Conservation (phyloP, 2,888 invertebrate species). For the Tachystola acroxantha region DNA sequence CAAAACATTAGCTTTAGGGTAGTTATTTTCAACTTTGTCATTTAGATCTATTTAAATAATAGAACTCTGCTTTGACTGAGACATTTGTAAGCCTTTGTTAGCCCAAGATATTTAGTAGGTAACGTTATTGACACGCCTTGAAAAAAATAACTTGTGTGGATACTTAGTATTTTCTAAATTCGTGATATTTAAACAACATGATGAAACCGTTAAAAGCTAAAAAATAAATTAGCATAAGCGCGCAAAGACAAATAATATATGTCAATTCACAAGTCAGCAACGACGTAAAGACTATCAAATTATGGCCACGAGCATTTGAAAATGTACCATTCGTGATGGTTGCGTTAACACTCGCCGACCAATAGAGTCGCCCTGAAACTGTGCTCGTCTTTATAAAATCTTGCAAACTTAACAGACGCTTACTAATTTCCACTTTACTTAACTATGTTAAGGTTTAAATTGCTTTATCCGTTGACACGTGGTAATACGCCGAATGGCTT, state of each 20-base stretch:
- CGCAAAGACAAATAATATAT: slow-evolving; percentile 69
- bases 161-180: slow-evolving; percentile 25
- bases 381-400: slow-evolving; percentile 45
- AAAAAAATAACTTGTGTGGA: slow-evolving; percentile 5
- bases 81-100: background rate
- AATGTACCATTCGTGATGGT: slow-evolving; percentile 66
- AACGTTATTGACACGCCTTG: background rate
- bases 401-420: slow-evolving; percentile 22
- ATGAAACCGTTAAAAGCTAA: slow-evolving; percentile 70
- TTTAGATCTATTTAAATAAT: slow-evolving; percentile 20
- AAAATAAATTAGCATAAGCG: slow-evolving; percentile 63
- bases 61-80: background rate
- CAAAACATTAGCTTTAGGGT: slow-evolving; percentile 30
- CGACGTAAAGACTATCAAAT: slow-evolving; percentile 67
- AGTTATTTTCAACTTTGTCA: slow-evolving; percentile 27
- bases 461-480: slow-evolving; percentile 37
- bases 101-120: slow-evolving; percentile 1
- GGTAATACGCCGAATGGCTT: slow-evolving; percentile 61
- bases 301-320: slow-evolving; percentile 67
- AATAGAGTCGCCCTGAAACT: slow-evolving; percentile 56
- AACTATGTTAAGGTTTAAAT: slow-evolving; percentile 38
- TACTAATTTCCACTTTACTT: slow-evolving; percentile 39
- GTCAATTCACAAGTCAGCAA: slow-evolving; percentile 61
- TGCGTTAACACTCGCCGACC: slow-evolving; percentile 60
- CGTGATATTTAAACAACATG: slow-evolving; percentile 63